Evolutionary conservation across 2,797 vertebrate genomes (phyloP), one percentile per base, ranked within the genome.

Genomic region (Thripadectes ignobilis): DNA sequence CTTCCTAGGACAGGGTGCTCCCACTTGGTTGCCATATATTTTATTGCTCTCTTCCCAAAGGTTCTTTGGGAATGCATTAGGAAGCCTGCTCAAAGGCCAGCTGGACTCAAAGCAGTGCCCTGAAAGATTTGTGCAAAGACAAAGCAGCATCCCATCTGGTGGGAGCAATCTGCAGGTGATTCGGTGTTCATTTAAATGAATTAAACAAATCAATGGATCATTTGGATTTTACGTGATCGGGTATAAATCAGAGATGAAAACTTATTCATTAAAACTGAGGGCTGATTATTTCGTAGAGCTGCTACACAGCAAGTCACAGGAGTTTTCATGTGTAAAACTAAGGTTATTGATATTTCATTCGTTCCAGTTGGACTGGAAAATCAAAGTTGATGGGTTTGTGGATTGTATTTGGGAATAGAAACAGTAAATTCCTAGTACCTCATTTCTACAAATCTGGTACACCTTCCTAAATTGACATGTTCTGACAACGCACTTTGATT

Each of bases 401-500:
- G 16, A 6, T 32, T 75, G 12, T 62, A 36, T 84, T 92, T 78
- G 11, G 43, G 26, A 69, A n/a, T 72, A 69, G 5, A 94, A 92
- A 48, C 36, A 59, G 27, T 69, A 73, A 73, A 86, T 66, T 78
- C 29, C 26, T 84, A 58, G 24, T 52, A 26, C 12, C 46, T 87
- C 19, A 54, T 87, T 93, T 91, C 52, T 10, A 82, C 52, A 39
- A 18, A 29, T 88, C 76, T 73, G 9, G 88, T 83, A 9, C 19
- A 73, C 46, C 15, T 71, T 88, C 49, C 71, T 62, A 65, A 91
- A 93, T 34, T 85, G 81, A 80, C 72, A 12, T 82, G 48, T 77
- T 96, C 84, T 88, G 71, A 95, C 78, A 91, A 38, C 1, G 4
- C 38, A 26, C 34, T 93, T 91, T 51, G 59, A 80, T 92, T 96